Evolutionary conservation across 2,113 vertebrate species (phyloP).

Genomic region (Ochotona curzoniae): DNA sequence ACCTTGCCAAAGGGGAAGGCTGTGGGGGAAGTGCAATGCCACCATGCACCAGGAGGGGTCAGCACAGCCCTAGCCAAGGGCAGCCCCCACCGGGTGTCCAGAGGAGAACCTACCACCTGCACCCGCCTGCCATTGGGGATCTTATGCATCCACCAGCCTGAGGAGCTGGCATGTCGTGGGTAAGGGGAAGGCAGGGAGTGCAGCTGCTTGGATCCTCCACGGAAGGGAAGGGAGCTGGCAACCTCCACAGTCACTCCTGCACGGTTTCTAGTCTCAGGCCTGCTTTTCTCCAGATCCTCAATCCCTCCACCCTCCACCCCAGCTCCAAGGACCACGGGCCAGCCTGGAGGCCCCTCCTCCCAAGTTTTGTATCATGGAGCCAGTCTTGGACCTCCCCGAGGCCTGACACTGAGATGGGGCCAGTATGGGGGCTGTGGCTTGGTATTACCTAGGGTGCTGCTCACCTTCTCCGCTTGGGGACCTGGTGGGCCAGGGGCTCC

Average conservation of each 20-base stretch:
- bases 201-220: not conserved
- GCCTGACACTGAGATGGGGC: not conserved
- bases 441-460: not conserved
- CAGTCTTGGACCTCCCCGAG: not conserved
- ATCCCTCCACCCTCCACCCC: not conserved
- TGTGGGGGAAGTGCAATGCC: constrained; percentile 31
- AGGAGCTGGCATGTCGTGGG: not conserved
- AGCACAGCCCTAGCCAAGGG: constrained; percentile 64
- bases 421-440: not conserved
- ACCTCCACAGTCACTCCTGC: not conserved
- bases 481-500: constrained; percentile 90
- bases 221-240: not conserved
- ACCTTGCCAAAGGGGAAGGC: not conserved
- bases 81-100: not conserved
- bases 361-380: not conserved
- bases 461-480: constrained; percentile 92
- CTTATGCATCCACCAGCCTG: not conserved
- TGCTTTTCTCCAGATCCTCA: not conserved
- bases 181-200: no score
- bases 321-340: not conserved
- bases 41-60: constrained; percentile 69
- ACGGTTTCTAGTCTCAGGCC: no score
- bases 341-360: not conserved
- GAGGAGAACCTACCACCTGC: not conserved
- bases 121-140: constrained; percentile 13